Evolutionary conservation across 2,113 vertebrate species (phyloP), one percentile per base, ranked within the genome.

Genomic region (Petrocephalus zakoni): DNA sequence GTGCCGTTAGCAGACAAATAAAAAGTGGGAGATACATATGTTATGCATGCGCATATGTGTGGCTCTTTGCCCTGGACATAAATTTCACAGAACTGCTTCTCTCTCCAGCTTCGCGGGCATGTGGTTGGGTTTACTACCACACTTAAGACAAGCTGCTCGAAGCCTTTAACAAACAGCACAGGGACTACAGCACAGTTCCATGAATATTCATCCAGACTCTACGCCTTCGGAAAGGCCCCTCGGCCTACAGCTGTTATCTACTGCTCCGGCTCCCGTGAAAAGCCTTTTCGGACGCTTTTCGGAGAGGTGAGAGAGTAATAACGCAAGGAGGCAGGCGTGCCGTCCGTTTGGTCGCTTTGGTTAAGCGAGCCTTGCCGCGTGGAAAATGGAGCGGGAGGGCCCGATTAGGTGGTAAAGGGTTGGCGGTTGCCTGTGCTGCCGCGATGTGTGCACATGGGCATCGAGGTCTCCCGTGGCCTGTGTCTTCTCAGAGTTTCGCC

Each of bases 341-440:
- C 88, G 86, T 88, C 90, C 91, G 92, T 94, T 90, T 90, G 90
- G 91, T 90, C 88, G 91, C 88, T 89, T 91, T 93, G 94, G 95
- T 95, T 95, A 95, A 95, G 94, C 89, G 92, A 94, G 93, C 93
- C 93, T 6, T 93, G 93, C 93, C 93, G 94, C 94, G 93, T 93
- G 91, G 91, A 93, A 94, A 95, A 93, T 92, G 89, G 92, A 95
- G 93, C 91, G 92, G 90, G 61, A 72, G 92, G 93, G 91, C 91
- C 91, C 83, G 88, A 90, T 89, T 91, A 92, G 92, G 93, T 89
- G 81, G 92, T 82, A 88, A 75, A 78, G 84, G 92, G 91, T 91
- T 87, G 93, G 89, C 89, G 92, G 91, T 90, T 90, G 90, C 91
- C 88, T 91, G 88, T 82, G 78, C 42, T 53, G 61, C 25, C 15